These are phyloP conservation scores for Chouioia cunea DNA, from an alignment of 2,888 invertebrate genomes.

Conservation along the genomic window DNA sequence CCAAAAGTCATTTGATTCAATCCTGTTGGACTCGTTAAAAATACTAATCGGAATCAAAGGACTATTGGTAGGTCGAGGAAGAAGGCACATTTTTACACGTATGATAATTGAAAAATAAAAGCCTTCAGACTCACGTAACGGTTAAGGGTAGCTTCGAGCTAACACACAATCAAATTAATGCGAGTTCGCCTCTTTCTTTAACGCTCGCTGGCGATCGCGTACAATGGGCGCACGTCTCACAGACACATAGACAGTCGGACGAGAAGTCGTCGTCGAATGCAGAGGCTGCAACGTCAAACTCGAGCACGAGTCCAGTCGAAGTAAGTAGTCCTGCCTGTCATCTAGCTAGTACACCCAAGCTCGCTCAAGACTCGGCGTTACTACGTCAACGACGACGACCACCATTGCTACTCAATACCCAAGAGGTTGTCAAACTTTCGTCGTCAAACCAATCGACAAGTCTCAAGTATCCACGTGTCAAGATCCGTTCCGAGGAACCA, in stretches of 20 bases:
- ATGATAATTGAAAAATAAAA: not conserved
- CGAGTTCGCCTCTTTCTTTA: constrained; percentile 46
- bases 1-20: constrained; percentile 15
- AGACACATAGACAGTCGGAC: constrained; percentile 27
- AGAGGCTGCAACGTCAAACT: not conserved
- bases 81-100: too few relatives aligned
- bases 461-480: constrained; percentile 61
- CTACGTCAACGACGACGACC: constrained; percentile 60
- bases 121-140: constrained; percentile 4
- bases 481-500: constrained; percentile 44
- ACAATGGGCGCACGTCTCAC: constrained; percentile 11
- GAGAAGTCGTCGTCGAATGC: constrained; percentile 29
- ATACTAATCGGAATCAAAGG: too few relatives aligned
- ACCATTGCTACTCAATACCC: constrained; percentile 38
- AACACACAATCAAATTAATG: constrained; percentile 40
- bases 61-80: too few relatives aligned
- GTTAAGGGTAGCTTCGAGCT: constrained; percentile 18
- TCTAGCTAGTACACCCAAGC: constrained; percentile 56
- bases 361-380: constrained; percentile 50
- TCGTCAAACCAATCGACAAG: constrained; percentile 47
- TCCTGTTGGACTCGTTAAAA: too few relatives aligned
- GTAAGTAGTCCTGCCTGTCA: constrained; percentile 59
- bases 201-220: constrained; percentile 33
- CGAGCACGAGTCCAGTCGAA: constrained; percentile 51
- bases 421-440: constrained; percentile 2